These are phyloP conservation scores for cattle (Bos taurus) DNA, from an alignment of 2,113 vertebrate species.

Conservation along the genomic window ARS-UCD2.0 NC_037357.1:105326501-105327000, in stretches of 20 bases:
- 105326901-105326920: constrained; percentile 6
- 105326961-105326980: neutral
- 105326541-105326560: neutral
- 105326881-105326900: neutral
- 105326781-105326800: neutral
- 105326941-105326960: neutral
- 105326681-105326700: neutral
- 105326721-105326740: neutral
- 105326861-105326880: neutral
- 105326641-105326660: constrained; percentile 25
- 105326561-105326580: neutral
- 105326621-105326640: neutral
- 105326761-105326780: constrained; percentile 19
- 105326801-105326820: neutral
- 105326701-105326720: neutral
- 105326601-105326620: neutral
- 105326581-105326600: neutral
- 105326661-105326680: constrained; percentile 6
- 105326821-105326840: neutral
- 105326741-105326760: neutral
- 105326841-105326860: neutral
- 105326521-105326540: neutral
- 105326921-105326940: neutral
- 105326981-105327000: constrained; percentile 42
- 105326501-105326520: neutral